phyloP scores from a whole-genome alignment of 2,888 invertebrate species.

The Theretra japonica region DNA sequence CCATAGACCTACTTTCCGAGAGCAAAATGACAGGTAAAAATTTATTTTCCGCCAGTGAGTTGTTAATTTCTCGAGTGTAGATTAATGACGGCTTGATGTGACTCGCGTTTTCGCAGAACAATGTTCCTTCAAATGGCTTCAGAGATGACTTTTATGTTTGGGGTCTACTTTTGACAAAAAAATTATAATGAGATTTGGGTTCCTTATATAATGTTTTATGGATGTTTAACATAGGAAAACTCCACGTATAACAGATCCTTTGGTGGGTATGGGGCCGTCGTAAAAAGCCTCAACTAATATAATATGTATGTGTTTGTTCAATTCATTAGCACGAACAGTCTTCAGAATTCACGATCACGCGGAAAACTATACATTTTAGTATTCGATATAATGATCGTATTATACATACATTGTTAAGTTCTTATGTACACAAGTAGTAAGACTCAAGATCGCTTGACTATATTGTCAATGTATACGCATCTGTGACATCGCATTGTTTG shows the following conservation, averaged over 20 bases:
- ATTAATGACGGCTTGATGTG: constrained; percentile 35
- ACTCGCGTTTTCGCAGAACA: constrained; percentile 31
- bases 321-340: neutral
- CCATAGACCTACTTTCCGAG: constrained; percentile 7
- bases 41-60: constrained; percentile 38
- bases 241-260: no score
- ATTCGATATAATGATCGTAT: neutral
- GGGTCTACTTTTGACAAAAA: neutral
- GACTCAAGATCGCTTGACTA: neutral
- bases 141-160: constrained; percentile 26
- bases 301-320: no score
- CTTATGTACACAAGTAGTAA: neutral
- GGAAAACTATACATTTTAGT: neutral
- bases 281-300: no score
- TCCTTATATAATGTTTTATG: neutral
- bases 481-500: neutral
- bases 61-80: constrained; percentile 38
- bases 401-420: neutral
- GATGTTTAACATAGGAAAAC: no score
- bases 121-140: constrained; percentile 12
- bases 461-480: neutral
- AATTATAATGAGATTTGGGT: constrained; percentile 4
- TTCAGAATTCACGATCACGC: neutral
- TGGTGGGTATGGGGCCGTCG: no score
- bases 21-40: constrained; percentile 32